A percentile compares a stretch with the other conserved stretches of the same genome.
These are phyloP conservation scores for Cryptocephalus primarius DNA, from an alignment of 2,888 invertebrate species.

Conservation along the genomic window DNA sequence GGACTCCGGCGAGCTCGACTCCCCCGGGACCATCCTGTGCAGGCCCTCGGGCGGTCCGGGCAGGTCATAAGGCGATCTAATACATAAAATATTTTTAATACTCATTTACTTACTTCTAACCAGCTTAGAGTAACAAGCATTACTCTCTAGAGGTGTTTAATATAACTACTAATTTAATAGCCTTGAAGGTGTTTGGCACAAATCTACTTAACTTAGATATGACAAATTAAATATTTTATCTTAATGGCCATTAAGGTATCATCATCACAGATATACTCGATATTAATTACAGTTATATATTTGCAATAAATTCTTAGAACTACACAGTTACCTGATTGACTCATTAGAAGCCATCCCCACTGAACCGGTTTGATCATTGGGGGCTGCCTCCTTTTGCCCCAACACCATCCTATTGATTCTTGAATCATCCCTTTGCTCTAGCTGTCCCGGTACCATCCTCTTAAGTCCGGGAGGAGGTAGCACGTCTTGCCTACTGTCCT, in stretches of 20 bases:
- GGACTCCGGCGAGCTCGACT: slow-evolving; percentile 41
- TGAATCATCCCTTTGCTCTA: slow-evolving; percentile 37
- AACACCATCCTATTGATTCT: slow-evolving; percentile 48
- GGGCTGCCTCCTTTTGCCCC: slow-evolving; percentile 34
- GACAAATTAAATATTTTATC: no score
- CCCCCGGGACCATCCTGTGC: slow-evolving; percentile 52
- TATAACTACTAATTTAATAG: no score
- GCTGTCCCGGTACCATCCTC: slow-evolving; percentile 55
- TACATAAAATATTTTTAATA: neutral
- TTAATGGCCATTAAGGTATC: no score
- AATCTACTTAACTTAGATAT: no score
- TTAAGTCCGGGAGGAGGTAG: slow-evolving; percentile 53
- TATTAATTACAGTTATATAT: no score
- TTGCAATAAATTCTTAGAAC: no score
- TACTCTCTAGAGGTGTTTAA: no score
- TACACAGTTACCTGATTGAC: no score
- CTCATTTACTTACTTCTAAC: slow-evolving; percentile 5
- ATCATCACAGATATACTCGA: no score
- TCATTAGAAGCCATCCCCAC: no score
- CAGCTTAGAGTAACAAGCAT: no score
- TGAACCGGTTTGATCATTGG: slow-evolving; percentile 9
- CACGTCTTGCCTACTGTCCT: slow-evolving; percentile 26
- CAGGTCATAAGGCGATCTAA: slow-evolving; percentile 14
- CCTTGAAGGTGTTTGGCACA: no score
- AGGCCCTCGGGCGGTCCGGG: slow-evolving; percentile 42